Conservation (phyloP, 2,113 vertebrate genomes). For the Lycaon pictus region DNA sequence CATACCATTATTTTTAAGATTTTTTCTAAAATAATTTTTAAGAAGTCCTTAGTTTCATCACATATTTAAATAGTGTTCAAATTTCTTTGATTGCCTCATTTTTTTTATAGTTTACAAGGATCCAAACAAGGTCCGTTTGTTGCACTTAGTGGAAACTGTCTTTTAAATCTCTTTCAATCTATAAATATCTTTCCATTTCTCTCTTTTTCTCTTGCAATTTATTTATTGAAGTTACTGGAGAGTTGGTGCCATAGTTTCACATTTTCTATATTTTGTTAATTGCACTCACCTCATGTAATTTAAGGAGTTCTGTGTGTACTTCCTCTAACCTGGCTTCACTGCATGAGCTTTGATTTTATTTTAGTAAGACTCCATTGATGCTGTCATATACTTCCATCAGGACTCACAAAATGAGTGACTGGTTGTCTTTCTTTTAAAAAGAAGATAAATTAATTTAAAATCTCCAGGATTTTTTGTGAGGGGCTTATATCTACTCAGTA, state of each 20-base stretch:
- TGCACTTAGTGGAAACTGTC: neutral
- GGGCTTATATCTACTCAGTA: neutral
- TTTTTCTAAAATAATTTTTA: neutral
- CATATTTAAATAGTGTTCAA: neutral
- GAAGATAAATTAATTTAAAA: neutral
- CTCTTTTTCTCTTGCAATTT: neutral
- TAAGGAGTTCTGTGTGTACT: neutral
- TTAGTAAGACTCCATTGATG: neutral
- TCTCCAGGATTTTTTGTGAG: slow-evolving; percentile 12
- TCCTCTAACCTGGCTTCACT: neutral
- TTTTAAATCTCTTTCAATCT: neutral
- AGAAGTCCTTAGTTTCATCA: neutral
- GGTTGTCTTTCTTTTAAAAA: neutral
- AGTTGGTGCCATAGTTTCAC: neutral
- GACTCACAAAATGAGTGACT: neutral
- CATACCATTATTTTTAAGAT: neutral
- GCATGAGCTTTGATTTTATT: neutral
- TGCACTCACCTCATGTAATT: accelerated
- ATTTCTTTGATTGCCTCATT: neutral
- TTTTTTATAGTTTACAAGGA: neutral
- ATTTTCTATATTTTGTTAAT: neutral
- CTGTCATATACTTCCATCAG: neutral
- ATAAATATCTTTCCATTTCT: neutral
- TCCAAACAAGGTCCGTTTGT: neutral
- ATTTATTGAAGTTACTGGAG: neutral